These are phyloP conservation scores for Dromiciops gliroides DNA, from an alignment of 2,113 vertebrate genomes.

Conservation along the genomic window DNA sequence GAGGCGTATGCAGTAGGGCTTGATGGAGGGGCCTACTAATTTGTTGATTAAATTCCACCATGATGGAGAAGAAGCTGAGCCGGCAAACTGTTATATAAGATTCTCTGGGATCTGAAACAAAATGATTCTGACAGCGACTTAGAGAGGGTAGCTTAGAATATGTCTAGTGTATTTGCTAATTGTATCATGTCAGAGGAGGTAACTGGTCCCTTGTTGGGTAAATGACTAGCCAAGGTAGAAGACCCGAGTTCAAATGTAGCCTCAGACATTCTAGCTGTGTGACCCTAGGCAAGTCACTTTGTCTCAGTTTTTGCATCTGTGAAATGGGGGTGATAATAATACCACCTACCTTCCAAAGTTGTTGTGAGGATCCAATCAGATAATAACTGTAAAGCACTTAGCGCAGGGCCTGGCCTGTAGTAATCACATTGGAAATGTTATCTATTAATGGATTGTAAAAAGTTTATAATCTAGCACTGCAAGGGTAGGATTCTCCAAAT, in stretches of 20 bases:
- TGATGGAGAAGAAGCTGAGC: background rate
- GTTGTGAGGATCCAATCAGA: background rate
- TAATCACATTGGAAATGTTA: background rate
- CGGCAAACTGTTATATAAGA: background rate
- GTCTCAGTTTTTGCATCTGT: background rate
- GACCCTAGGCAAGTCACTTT: background rate
- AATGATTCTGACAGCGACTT: background rate
- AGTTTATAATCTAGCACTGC: background rate
- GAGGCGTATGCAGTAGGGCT: background rate
- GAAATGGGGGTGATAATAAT: background rate
- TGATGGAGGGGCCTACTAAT: background rate
- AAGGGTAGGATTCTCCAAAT: background rate
- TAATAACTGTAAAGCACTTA: background rate
- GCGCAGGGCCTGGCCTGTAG: too few species aligned
- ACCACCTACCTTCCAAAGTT: background rate
- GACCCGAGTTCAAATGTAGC: background rate
- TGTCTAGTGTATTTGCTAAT: background rate
- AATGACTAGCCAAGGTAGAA: background rate
- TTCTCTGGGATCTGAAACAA: background rate
- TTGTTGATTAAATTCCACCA: background rate
- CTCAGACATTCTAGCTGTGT: background rate
- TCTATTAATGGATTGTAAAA: background rate
- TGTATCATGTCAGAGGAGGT: background rate
- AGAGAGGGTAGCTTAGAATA: background rate
- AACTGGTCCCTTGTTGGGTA: background rate